Evolutionary conservation across 1,140 invertebrate species (phyloP).

Genomic region (Leptinotarsa defecta): DNA sequence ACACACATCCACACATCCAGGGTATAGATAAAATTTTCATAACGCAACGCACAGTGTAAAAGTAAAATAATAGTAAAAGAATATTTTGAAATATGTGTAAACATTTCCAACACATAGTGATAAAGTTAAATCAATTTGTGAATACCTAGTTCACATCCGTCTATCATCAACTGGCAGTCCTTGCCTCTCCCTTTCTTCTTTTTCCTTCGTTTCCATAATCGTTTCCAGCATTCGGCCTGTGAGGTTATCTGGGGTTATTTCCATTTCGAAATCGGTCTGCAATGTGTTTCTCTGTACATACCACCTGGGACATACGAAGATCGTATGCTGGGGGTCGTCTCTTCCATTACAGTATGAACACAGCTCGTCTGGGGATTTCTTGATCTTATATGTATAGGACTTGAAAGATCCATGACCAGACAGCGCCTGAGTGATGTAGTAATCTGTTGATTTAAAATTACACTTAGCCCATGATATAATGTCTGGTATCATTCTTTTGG

Average conservation of each 20-base stretch:
- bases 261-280: too few relatives aligned
- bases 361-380: background rate
- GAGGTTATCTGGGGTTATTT: background rate
- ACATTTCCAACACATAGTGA: too few relatives aligned
- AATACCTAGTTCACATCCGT: too few relatives aligned
- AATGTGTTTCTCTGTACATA: too few relatives aligned
- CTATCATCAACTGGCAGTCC: background rate
- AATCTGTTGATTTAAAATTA: background rate
- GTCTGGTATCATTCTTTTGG: background rate
- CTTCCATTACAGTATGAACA: conserved; percentile 12
- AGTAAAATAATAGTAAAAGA: too few relatives aligned
- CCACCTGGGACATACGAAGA: conserved; percentile 6
- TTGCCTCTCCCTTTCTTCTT: background rate
- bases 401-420: conserved; percentile 34
- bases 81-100: too few relatives aligned
- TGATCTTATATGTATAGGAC: background rate
- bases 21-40: too few relatives aligned
- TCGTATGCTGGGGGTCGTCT: conserved; percentile 15
- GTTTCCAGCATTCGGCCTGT: background rate
- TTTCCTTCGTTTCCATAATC: conserved; percentile 3
- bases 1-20: too few relatives aligned
- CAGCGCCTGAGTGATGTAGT: conserved; percentile 27
- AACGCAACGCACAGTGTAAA: too few relatives aligned
- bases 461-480: background rate
- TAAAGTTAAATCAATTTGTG: too few relatives aligned